phyloP scores from a whole-genome alignment of 2,888 invertebrate genomes.

The Chelonus formosanus region DNA sequence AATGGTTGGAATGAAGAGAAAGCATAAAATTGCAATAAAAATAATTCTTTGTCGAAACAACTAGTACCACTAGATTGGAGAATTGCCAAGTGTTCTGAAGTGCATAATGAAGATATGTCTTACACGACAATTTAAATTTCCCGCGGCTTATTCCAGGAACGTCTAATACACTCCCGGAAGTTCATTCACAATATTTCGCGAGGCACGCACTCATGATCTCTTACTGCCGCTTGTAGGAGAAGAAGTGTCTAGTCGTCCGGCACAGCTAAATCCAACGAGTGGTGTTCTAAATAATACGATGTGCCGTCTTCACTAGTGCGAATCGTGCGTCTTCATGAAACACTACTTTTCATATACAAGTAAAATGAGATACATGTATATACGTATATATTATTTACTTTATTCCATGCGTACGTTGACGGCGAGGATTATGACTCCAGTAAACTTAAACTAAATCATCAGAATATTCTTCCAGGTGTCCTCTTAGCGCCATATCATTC shows the following conservation, averaged over 20 bases:
- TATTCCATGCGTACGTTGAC: neutral
- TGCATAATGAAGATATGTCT: constrained; percentile 29
- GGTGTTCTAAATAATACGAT: constrained; percentile 50
- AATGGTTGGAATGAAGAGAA: too few species aligned
- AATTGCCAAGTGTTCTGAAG: constrained; percentile 7
- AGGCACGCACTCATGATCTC: constrained; percentile 15
- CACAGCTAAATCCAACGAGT: constrained; percentile 45
- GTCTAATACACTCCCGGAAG: constrained; percentile 15
- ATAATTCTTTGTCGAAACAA: too few species aligned
- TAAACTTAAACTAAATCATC: constrained; percentile 9
- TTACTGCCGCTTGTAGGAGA: constrained; percentile 1
- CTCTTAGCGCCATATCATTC: constrained; percentile 3
- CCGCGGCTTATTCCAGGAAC: constrained; percentile 10
- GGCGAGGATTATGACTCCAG: constrained; percentile 3
- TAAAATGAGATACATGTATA: too few species aligned
- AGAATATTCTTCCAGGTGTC: constrained; percentile 3
- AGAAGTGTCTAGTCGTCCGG: constrained; percentile 8
- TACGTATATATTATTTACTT: too few species aligned
- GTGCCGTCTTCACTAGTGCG: constrained; percentile 45
- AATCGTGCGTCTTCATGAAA: constrained; percentile 48
- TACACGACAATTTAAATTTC: constrained; percentile 26
- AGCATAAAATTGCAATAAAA: too few species aligned
- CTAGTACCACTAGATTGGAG: constrained; percentile 1
- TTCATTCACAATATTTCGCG: constrained; percentile 27
- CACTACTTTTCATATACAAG: neutral